phyloP scores from a whole-genome alignment of 2,888 invertebrate species.

The Scrobipalpa atriplicella region DNA sequence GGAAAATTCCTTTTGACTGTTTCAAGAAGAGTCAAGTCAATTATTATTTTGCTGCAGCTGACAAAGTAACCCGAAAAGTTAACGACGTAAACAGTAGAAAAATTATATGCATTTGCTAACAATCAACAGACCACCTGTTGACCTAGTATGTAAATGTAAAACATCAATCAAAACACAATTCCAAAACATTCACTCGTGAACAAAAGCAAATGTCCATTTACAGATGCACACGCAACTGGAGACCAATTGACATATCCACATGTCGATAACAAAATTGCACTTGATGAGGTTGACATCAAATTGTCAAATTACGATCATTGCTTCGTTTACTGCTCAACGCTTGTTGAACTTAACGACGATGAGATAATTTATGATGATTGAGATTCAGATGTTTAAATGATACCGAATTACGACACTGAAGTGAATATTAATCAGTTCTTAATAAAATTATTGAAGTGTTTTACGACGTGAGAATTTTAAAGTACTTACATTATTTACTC shows the following conservation, averaged over 20 bases:
- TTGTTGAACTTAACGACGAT: constrained; percentile 16
- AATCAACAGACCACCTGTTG: no score
- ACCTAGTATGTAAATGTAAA: no score
- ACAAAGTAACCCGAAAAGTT: no score
- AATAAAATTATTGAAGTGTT: background rate
- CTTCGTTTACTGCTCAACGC: constrained; percentile 13
- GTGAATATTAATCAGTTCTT: background rate
- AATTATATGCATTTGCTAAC: no score
- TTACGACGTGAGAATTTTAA: background rate
- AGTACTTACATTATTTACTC: background rate
- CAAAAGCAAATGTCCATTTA: background rate
- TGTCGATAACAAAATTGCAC: constrained; percentile 42
- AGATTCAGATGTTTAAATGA: background rate
- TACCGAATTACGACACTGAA: background rate
- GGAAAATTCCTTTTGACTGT: background rate
- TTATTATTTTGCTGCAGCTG: no score
- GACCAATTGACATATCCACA: constrained; percentile 34
- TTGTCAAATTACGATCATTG: constrained; percentile 9
- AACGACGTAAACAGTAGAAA: no score
- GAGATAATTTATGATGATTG: background rate
- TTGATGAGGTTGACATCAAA: constrained; percentile 7
- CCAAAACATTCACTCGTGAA: no score
- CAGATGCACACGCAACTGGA: constrained; percentile 33
- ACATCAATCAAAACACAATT: no score
- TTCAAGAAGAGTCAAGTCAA: background rate